Evolutionary conservation across 2,113 vertebrate species (phyloP).

Genomic region (Corythornis madagascariensis): DNA sequence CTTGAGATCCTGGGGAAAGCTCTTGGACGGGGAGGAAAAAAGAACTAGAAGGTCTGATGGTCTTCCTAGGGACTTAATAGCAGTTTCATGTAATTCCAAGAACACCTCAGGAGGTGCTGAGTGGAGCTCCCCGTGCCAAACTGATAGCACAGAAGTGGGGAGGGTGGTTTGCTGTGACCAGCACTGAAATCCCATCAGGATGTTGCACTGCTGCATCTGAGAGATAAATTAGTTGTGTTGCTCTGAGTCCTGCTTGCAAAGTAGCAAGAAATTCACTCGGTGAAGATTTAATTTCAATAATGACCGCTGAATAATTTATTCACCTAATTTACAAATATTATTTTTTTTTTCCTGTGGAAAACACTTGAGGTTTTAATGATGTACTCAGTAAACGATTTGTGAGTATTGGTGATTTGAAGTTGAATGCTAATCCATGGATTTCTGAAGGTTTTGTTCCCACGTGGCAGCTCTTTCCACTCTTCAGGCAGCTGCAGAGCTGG

Average conservation of each 20-base stretch:
- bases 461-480: background rate
- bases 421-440: background rate
- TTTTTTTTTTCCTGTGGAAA: background rate
- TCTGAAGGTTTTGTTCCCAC: background rate
- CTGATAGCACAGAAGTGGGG: fast-evolving
- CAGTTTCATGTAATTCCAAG: background rate
- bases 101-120: background rate
- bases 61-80: background rate
- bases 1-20: background rate
- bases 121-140: fast-evolving
- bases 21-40: background rate
- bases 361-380: constrained; percentile 2
- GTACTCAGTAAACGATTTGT: background rate
- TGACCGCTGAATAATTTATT: constrained; percentile 38
- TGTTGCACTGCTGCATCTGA: background rate
- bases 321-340: constrained; percentile 2
- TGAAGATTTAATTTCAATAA: background rate
- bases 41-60: background rate
- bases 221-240: background rate
- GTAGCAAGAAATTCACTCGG: background rate
- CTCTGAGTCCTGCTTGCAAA: background rate
- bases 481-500: background rate
- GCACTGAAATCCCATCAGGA: fast-evolving
- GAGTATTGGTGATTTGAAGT: background rate
- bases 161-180: background rate